phyloP scores from a whole-genome alignment of 2,797 vertebrate species.

The Xenops minutus region DNA sequence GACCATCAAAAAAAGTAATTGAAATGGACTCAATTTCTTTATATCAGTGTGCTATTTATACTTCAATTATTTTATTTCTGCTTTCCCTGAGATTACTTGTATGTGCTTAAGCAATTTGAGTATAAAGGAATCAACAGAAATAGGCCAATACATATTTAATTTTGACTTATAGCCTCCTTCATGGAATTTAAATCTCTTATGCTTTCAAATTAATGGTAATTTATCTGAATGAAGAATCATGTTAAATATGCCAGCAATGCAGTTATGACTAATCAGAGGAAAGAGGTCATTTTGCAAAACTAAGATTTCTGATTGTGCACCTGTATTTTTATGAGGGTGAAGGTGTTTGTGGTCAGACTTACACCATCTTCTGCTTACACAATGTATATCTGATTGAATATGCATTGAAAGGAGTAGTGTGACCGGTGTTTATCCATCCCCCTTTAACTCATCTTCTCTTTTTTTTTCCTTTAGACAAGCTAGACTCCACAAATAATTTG shows the following conservation, averaged over 20 bases:
- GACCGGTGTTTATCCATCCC: neutral
- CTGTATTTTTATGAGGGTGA: neutral
- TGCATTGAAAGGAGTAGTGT: neutral
- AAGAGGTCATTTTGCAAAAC: neutral
- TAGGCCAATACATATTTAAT: constrained; percentile 39
- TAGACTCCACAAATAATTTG: neutral
- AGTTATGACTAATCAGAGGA: neutral
- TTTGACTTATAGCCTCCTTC: constrained; percentile 33
- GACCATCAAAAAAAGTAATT: neutral
- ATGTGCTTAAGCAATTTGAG: neutral
- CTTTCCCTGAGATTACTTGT: neutral
- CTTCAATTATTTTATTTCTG: constrained; percentile 23
- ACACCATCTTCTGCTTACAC: neutral
- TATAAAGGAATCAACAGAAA: constrained; percentile 44
- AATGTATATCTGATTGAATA: neutral
- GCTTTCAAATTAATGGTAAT: constrained; percentile 56
- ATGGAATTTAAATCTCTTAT: constrained; percentile 33
- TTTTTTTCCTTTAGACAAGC: neutral
- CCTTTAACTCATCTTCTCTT: neutral
- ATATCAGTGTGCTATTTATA: neutral
- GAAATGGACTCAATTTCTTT: neutral
- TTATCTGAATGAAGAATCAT: neutral
- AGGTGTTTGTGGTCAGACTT: neutral
- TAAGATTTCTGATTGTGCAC: neutral
- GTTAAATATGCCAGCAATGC: neutral